Base-by-base conservation (phyloP, 2,113 vertebrate genomes). In the Zosterops japonicus region DNA sequence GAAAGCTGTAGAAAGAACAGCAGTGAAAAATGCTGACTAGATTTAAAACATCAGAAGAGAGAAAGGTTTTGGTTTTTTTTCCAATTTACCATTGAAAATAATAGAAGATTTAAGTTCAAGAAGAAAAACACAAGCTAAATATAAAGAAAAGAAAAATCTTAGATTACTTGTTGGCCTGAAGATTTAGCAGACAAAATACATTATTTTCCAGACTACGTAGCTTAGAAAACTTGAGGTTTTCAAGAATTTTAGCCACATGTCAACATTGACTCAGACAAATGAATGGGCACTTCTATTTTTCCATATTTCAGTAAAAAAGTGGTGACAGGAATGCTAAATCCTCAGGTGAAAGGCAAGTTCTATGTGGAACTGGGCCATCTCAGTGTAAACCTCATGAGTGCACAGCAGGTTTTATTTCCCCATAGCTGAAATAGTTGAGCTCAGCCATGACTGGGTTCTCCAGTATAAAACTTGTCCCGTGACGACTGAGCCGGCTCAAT, bases 211-310 rank as follows among this genome's bases (percentile, higher is more conserved):
- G 14, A 22, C 20, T 11, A 28, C 42, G 7, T 47, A 39, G 23
- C 6, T 55, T 41, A 24, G 47, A 36, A 90, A 56, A 22, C 23
- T 59, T 33, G 57, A 56, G 67, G 57, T 91, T 93, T 94, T 63
- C 53, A 68, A 6, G 36, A 61, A 16, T 46, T n/a, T 93, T 19
- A 64, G 31, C 23, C 16, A 3, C 29, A 21, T 79, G 39, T 67
- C 56, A 71, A 14, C 61, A 55, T 4, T 68, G 35, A 18, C 57
- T 83, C 3, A 7, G 12, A 23, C 50, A 81, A 49, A 55, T 85
- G 82, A 90, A 85, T 50, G 52, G 16, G 75, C 33, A 19, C 29
- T 64, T 82, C 36, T 90, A 3, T 87, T 88, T 92, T 85, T 24
- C 57, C 0, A 0, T 71, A 27, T 75, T 92, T 88, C 33, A 47